Conservation (phyloP, 2,888 invertebrate genomes). For the Meta bourneti region DNA sequence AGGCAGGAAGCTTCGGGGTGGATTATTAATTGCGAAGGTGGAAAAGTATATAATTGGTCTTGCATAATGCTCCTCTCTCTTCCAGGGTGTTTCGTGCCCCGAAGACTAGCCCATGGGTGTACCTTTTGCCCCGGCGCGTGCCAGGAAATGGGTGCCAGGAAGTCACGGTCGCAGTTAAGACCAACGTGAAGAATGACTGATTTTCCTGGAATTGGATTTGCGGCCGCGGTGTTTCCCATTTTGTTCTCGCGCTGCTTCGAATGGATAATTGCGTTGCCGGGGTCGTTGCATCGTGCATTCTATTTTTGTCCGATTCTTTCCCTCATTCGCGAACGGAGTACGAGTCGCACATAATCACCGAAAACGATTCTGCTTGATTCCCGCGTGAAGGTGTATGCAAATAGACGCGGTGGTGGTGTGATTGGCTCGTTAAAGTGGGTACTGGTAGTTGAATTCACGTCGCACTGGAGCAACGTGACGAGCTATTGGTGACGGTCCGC, state of each 20-base stretch:
- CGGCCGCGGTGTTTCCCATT: conserved; percentile 4
- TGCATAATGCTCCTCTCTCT: conserved; percentile 42
- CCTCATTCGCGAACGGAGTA: neutral
- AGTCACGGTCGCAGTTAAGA: conserved; percentile 65
- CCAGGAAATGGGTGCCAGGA: conserved; percentile 41
- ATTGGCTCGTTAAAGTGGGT: no score
- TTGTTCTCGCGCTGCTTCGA: conserved; percentile 1
- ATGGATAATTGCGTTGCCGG: conserved; percentile 32
- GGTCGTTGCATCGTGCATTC: conserved; percentile 12
- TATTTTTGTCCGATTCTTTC: conserved; percentile 1
- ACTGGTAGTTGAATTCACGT: no score
- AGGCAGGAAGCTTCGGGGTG: conserved; percentile 34
- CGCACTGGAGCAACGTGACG: no score
- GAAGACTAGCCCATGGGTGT: neutral
- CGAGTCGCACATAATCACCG: neutral
- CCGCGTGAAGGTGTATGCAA: neutral
- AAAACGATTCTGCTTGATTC: neutral
- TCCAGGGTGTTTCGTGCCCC: conserved; percentile 44
- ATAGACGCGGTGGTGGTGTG: no score
- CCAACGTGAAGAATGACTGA: conserved; percentile 64
- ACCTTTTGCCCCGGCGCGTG: conserved; percentile 38
- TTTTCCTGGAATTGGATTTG: conserved; percentile 62
- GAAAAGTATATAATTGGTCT: conserved; percentile 57
- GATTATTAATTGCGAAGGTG: conserved; percentile 46
- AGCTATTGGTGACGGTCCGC: no score